Conservation (phyloP, 1,140 invertebrate species). For the Reticulitermes speratus region DNA sequence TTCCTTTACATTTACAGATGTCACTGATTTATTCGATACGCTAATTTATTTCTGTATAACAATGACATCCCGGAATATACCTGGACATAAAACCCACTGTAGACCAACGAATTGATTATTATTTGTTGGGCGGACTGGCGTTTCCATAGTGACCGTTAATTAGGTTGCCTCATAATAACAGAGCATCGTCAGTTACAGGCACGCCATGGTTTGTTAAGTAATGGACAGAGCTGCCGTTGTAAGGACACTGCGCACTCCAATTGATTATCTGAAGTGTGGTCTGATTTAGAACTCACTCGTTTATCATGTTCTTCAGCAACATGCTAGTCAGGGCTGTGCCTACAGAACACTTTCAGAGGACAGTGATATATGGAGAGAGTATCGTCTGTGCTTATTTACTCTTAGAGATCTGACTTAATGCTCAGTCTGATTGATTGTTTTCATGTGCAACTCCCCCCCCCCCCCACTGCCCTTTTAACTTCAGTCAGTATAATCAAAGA, state of each 20-base stretch:
- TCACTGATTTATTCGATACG: background rate
- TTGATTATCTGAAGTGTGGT: background rate
- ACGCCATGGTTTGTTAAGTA: background rate
- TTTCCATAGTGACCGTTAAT: slow-evolving; percentile 7
- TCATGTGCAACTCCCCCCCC: too few species aligned
- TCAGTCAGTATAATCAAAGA: too few species aligned
- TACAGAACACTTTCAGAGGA: too few species aligned
- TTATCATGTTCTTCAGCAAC: too few species aligned
- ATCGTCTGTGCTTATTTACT: too few species aligned
- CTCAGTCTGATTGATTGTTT: too few species aligned
- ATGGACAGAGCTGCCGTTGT: background rate
- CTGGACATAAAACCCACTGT: background rate
- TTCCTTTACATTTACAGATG: background rate
- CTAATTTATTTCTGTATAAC: background rate
- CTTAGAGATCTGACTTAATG: too few species aligned
- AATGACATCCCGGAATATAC: background rate
- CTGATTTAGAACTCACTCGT: background rate
- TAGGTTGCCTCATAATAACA: background rate
- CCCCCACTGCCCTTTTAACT: too few species aligned
- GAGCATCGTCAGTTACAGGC: too few species aligned
- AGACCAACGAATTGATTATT: background rate
- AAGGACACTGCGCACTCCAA: background rate
- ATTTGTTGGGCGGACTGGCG: background rate
- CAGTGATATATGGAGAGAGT: too few species aligned
- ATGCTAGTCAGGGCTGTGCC: too few species aligned